Percentiles rank a stretch among this genome's conserved stretches.
Evolutionary conservation across 2,797 vertebrate genomes (phyloP).

Genomic region (Sebastes itinus): DNA sequence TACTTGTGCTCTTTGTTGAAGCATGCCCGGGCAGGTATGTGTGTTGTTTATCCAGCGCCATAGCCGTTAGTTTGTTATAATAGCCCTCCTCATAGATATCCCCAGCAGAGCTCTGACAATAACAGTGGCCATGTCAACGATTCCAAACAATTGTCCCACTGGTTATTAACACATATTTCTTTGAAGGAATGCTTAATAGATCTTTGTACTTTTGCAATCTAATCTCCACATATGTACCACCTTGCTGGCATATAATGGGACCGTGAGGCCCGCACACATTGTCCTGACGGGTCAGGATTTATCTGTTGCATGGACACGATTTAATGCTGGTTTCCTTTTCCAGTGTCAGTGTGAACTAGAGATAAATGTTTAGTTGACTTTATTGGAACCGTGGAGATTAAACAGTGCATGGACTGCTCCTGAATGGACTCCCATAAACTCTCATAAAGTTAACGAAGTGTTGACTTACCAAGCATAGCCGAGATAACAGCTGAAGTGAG

Average conservation of each 20-base stretch:
- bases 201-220: background rate
- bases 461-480: background rate
- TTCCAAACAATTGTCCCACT: constrained; percentile 9
- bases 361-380: background rate
- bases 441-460: background rate
- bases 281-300: background rate
- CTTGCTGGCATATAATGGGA: background rate
- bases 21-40: constrained; percentile 42
- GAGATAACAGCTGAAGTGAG: background rate
- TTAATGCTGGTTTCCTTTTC: background rate
- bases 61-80: background rate
- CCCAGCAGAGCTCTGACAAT: constrained; percentile 22
- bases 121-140: constrained; percentile 39
- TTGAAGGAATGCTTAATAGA: background rate
- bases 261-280: background rate
- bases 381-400: background rate
- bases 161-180: background rate
- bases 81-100: background rate
- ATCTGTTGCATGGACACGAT: background rate
- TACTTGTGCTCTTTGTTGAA: constrained; percentile 5
- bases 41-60: constrained; percentile 1
- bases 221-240: background rate
- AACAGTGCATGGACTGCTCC: background rate
- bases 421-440: background rate
- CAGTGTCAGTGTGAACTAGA: background rate